Evolutionary conservation across 2,113 vertebrate species (phyloP), one percentile per base, ranked within the genome.

Genomic region (Sebastes schlegelii): DNA sequence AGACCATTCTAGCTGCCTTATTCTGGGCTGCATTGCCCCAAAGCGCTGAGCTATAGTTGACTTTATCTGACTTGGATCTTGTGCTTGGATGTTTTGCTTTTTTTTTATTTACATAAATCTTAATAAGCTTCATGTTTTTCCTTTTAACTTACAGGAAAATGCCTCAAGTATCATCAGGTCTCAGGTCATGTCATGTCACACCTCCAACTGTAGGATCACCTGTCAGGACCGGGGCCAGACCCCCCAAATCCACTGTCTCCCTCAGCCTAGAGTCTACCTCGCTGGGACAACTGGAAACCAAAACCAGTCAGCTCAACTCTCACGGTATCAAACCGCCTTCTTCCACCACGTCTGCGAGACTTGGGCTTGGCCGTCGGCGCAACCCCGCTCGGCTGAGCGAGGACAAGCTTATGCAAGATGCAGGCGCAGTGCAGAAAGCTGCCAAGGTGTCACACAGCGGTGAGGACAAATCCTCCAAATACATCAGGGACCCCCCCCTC

Each of bases 121-220:
- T 51, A 60, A 42, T 21, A 52, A 52, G 1, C 51, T 34, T 61
- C 14, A 57, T 71, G 1, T 71, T 72, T 62, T 68, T 62, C 2
- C 1, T 9, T 71, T 51, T 55, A 55, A 16, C 26, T 51, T 83
- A 10, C 91, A 98, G 97, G 94, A 98, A 96, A 93, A 97, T 97
- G 85, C 96, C 97, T 89, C 95, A 96, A 12, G 95, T 95, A 0
- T 79, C 91, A 67, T 90, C 95, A 43, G 95, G 95, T 93, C 94
- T 92, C 88, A 93, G 80, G 70, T 91, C 89, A 21, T 65, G 5
- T 76, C 83, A 83, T 11, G 51, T 74, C 63, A 52, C 71, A 40
- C 49, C 78, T 55, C 9, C 80, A 67, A 45, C 65, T 45, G 43
- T 68, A 45, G 92, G 49, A 77, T 82, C 94, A 1, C 70, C 90